Base-by-base conservation (phyloP, 1,140 invertebrate genomes). In the Bombus superbus region DNA sequence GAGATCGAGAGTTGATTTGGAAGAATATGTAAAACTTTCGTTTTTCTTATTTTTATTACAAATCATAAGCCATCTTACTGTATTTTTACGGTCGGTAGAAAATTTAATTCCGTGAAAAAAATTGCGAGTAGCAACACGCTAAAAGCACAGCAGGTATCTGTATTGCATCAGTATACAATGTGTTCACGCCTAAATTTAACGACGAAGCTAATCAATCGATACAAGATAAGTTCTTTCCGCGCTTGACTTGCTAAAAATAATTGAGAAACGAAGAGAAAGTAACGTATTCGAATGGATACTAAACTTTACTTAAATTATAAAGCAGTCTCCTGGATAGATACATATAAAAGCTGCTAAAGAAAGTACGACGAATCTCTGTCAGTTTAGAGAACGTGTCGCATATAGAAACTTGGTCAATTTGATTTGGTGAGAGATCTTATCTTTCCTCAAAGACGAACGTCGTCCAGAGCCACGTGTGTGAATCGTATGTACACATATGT, bases 1-100 rank as follows among this genome's bases (percentile, higher is more conserved):
- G 3, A n/a, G 13, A 28, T n/a, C 28, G 59, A n/a, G 11, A 62
- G 5, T n/a, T 62, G 1, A 62, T 62, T n/a, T n/a, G 1, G 0
- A 62, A n/a, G 28, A n/a, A 13, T n/a, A 4, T 0, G 59, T n/a
- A n/a, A 2, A n/a, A n/a, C n/a, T n/a, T 28, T n/a, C 28, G 1
- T 62, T n/a, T 62, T n/a, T 11, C 3, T 10, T n/a, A 62, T 62
- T n/a, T 22, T 13, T n/a, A 13, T 11, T 62, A n/a, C 28, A n/a
- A n/a, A 62, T 28, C 10, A 62, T 9, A 62, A 62, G 59, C 28
- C 11, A 11, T 3, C 28, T n/a, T n/a, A n/a, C 57, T 28, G 57
- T 59, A 62, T 28, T 62, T 62, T 4, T 28, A 10, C n/a, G 59
- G 59, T 13, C 59, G 28, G 4, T n/a, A 62, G 59, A n/a, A 10